A percentile compares a stretch with the other conserved stretches of the same genome.
Evolutionary conservation across 1,140 invertebrate genomes (phyloP).

Genomic region (Antheraea mylitta): DNA sequence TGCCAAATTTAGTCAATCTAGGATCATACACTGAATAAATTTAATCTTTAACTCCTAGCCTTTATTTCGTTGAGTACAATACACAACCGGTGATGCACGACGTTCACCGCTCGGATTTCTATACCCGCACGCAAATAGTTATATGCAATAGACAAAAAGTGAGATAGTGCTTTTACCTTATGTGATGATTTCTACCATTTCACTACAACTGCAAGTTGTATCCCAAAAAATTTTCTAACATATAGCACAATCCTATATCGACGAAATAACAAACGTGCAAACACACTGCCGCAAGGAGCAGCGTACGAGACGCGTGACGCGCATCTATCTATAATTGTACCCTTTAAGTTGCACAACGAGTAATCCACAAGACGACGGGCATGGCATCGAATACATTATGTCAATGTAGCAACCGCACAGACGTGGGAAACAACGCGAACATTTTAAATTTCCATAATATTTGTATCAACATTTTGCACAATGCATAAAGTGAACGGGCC

Average conservation of each 20-base stretch:
- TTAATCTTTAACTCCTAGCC: too few species aligned
- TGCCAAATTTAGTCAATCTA: too few species aligned
- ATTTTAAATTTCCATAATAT: slow-evolving; percentile 73
- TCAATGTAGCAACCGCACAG: slow-evolving; percentile 31
- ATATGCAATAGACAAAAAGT: too few species aligned
- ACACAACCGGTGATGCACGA: too few species aligned
- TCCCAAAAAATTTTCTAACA: too few species aligned
- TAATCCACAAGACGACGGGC: slow-evolving; percentile 24
- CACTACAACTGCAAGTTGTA: too few species aligned
- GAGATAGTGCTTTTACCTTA: too few species aligned
- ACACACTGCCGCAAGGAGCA: neutral
- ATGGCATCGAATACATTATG: slow-evolving; percentile 57
- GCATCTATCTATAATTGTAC: slow-evolving; percentile 24
- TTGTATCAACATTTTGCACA: slow-evolving; percentile 59
- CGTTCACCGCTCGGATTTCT: too few species aligned
- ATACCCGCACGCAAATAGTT: too few species aligned
- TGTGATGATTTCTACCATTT: too few species aligned
- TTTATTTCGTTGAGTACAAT: too few species aligned
- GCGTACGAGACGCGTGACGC: slow-evolving; percentile 16
- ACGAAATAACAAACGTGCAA: neutral
- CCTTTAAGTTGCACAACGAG: slow-evolving; percentile 14
- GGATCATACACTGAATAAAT: too few species aligned
- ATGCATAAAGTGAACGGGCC: slow-evolving; percentile 31
- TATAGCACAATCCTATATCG: neutral
- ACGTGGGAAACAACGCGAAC: slow-evolving; percentile 56